Conservation (phyloP, 2,113 vertebrate species). For the human region GRCh38 chr1:66234001-66234500, state of each 20-base stretch:
- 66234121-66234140: neutral
- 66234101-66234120: neutral
- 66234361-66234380: no score
- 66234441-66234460: no score
- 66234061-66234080: neutral
- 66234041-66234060: neutral
- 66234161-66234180: neutral
- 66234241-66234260: neutral
- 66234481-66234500: no score
- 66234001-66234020: neutral
- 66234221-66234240: neutral
- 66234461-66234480: no score
- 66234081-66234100: neutral
- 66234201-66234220: neutral
- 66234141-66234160: neutral
- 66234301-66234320: no score
- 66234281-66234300: neutral
- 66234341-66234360: no score
- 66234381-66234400: no score
- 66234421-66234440: no score
- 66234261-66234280: neutral
- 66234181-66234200: neutral
- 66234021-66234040: neutral
- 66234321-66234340: accelerated
- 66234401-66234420: no score